Conservation (phyloP, 2,888 invertebrate species). For the Zonitis immaculata region DNA sequence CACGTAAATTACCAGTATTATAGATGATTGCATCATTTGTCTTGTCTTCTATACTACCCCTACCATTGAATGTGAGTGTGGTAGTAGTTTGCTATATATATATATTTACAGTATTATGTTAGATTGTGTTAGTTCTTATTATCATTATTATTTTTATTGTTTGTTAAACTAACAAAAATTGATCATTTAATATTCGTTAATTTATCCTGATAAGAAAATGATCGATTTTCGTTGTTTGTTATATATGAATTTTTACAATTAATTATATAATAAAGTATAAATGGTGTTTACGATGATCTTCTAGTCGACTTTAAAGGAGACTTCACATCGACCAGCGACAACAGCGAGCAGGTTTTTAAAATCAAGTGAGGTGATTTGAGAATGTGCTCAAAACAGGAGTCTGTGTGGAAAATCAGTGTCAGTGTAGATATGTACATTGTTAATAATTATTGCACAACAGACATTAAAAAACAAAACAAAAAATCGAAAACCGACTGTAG, state of each 20-base stretch:
- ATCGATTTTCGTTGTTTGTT: conserved; percentile 6
- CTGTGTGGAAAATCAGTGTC: conserved; percentile 48
- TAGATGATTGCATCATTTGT: conserved; percentile 39
- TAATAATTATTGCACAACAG: conserved; percentile 19
- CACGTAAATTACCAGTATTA: conserved; percentile 33
- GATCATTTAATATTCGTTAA: no score
- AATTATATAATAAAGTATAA: conserved; percentile 11
- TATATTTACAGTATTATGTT: conserved; percentile 48
- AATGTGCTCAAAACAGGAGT: conserved; percentile 50
- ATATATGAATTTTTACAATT: no score
- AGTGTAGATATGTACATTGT: conserved; percentile 45
- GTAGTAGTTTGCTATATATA: conserved; percentile 39
- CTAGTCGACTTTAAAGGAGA: conserved; percentile 17
- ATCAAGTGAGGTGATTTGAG: conserved; percentile 50
- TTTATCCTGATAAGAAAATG: no score
- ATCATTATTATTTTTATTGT: no score
- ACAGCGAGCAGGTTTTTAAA: conserved; percentile 42
- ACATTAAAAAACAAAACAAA: not conserved
- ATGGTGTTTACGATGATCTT: conserved; percentile 20
- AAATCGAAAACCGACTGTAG: no score
- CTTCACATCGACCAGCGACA: conserved; percentile 24
- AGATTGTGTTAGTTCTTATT: conserved; percentile 46
- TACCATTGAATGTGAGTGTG: conserved; percentile 49
- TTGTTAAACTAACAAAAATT: no score
- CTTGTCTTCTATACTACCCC: conserved; percentile 46